phyloP scores from a whole-genome alignment of 2,113 vertebrate species.

The Nothocercus nigrocapillus region DNA sequence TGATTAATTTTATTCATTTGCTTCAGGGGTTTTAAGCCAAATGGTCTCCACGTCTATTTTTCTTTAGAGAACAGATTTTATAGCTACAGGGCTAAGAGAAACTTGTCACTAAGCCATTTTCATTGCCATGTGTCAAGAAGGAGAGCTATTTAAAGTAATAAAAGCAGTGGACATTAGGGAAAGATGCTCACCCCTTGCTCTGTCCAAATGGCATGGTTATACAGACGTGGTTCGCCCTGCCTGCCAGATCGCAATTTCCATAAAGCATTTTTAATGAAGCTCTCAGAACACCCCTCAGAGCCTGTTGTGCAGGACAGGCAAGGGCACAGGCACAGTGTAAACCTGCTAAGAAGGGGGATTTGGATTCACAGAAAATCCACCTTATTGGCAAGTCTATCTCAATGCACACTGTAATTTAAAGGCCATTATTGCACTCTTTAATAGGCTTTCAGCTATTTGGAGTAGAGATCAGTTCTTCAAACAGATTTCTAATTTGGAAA shows the following conservation, averaged over 20 bases:
- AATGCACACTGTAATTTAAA: not conserved
- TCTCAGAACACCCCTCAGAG: not conserved
- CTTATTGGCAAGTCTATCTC: not conserved
- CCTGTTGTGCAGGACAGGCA: not conserved
- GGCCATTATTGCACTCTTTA: not conserved
- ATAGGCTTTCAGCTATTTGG: not conserved
- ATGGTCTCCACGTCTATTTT: constrained; percentile 47
- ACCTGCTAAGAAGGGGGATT: not conserved
- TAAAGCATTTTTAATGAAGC: constrained; percentile 35
- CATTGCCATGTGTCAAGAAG: constrained; percentile 3
- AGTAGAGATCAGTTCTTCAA: not conserved
- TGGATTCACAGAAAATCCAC: constrained; percentile 1
- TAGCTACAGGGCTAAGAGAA: constrained; percentile 35
- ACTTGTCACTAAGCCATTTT: constrained; percentile 44
- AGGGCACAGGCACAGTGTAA: not conserved
- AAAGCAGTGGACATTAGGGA: not conserved
- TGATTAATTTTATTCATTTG: constrained; percentile 66
- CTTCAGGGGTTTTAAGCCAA: constrained; percentile 54
- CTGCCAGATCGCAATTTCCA: constrained; percentile 26
- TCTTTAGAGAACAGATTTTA: constrained; percentile 26
- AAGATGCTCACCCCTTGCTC: not conserved
- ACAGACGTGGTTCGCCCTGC: not conserved
- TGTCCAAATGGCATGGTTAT: not conserved
- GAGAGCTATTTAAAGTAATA: constrained; percentile 46
- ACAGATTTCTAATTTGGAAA: constrained; percentile 4